Conservation (phyloP, 2,888 invertebrate species). For the Halocaridina rubra region DNA sequence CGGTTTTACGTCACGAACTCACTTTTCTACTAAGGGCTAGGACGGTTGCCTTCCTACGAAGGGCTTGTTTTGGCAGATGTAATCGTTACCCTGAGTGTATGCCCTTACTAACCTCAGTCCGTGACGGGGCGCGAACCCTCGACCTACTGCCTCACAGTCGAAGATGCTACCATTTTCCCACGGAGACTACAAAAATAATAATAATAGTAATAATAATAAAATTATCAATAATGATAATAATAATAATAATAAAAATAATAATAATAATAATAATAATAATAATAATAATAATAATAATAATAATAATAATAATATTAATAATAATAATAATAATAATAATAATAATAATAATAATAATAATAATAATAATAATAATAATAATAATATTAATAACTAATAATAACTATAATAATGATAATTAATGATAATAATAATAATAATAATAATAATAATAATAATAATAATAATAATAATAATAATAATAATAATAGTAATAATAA, state of each 20-base stretch:
- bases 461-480: background rate
- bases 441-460: slow-evolving; percentile 1
- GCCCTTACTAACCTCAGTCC: too few species aligned
- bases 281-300: background rate
- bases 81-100: too few species aligned
- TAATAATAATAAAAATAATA: background rate
- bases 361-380: slow-evolving; percentile 14
- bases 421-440: background rate
- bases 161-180: too few species aligned
- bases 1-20: too few species aligned
- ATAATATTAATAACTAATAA: slow-evolving; percentile 8
- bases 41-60: too few species aligned
- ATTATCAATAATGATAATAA: background rate
- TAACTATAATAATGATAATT: background rate
- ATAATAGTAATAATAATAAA: background rate
- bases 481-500: background rate
- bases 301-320: background rate
- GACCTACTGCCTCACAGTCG: too few species aligned
- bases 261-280: background rate
- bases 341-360: slow-evolving; percentile 4
- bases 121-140: too few species aligned
- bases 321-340: slow-evolving; percentile 6
- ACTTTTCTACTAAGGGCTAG: too few species aligned
- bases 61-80: too few species aligned
- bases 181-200: background rate